A percentile compares a stretch with the other conserved stretches of the same genome.
Evolutionary conservation across 2,113 vertebrate genomes (phyloP).

Genomic region (Pluvialis apricaria): DNA sequence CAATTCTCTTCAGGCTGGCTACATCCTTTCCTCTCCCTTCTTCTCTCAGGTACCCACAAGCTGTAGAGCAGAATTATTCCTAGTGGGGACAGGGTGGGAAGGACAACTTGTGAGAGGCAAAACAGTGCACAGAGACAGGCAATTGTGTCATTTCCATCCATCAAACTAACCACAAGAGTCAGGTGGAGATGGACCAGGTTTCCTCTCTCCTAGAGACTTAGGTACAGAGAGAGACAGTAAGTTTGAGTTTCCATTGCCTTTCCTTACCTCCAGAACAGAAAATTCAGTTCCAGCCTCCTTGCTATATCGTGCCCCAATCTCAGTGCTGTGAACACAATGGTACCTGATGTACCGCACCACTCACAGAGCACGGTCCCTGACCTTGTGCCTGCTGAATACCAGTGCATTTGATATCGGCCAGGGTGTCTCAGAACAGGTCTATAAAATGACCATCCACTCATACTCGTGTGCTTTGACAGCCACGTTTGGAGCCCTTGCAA

Average conservation of each 20-base stretch:
- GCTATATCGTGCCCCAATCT: accelerated
- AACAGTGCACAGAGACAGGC: background rate
- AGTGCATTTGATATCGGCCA: background rate
- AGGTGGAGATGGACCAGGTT: background rate
- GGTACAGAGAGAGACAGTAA: background rate
- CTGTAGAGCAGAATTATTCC: background rate
- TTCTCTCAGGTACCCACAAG: background rate
- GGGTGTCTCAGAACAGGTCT: background rate
- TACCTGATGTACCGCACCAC: background rate
- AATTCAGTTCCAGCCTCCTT: background rate
- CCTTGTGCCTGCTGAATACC: background rate
- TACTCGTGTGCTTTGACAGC: background rate
- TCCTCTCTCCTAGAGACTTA: background rate
- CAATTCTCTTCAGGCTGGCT: background rate
- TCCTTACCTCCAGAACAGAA: background rate
- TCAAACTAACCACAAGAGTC: background rate
- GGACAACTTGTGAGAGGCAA: background rate
- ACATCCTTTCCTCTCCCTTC: background rate
- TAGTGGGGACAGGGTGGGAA: accelerated
- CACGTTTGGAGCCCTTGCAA: background rate
- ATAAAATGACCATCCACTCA: background rate
- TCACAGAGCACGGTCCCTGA: background rate
- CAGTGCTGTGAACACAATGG: background rate
- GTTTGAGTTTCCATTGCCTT: background rate
- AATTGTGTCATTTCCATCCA: background rate